A percentile compares a stretch with the other conserved stretches of the same genome.
Conservation (phyloP, 2,888 invertebrate genomes). For the Gasteruption jaculator region DNA sequence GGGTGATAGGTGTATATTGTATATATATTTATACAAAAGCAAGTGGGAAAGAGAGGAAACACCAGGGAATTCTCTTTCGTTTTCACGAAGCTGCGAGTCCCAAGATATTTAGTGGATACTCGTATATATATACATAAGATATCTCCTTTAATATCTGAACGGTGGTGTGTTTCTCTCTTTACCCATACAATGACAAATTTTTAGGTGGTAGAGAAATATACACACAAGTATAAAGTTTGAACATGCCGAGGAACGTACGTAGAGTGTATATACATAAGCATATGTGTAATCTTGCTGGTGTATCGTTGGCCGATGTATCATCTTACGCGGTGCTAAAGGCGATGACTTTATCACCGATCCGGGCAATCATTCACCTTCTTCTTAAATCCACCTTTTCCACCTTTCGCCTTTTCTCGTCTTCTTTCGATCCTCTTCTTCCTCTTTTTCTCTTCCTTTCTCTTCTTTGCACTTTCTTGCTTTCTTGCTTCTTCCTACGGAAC, state of each 20-base stretch:
- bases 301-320: conserved; percentile 51
- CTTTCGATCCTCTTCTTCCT: conserved; percentile 14
- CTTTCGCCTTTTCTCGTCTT: conserved; percentile 12
- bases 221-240: too few species aligned
- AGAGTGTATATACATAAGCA: too few species aligned
- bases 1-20: too few species aligned
- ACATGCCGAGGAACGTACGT: too few species aligned
- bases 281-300: conserved; percentile 43
- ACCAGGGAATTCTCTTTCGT: too few species aligned
- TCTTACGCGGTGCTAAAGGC: conserved; percentile 50
- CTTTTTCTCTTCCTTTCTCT: conserved; percentile 21
- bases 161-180: conserved; percentile 12
- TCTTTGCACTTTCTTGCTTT: conserved; percentile 5
- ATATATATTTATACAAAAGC: too few species aligned
- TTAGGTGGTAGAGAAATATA: too few species aligned
- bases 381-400: conserved; percentile 27
- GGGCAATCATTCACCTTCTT: conserved; percentile 40
- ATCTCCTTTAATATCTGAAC: conserved; percentile 36
- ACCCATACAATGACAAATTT: too few species aligned
- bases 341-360: conserved; percentile 52
- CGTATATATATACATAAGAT: conserved; percentile 26
- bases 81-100: too few species aligned
- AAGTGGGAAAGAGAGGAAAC: too few species aligned
- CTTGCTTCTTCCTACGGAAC: conserved; percentile 11
- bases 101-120: conserved; percentile 33